A percentile compares a stretch with the other conserved stretches of the same genome.
Conservation (phyloP, 2,113 vertebrate species). For the Nibea coibor region DNA sequence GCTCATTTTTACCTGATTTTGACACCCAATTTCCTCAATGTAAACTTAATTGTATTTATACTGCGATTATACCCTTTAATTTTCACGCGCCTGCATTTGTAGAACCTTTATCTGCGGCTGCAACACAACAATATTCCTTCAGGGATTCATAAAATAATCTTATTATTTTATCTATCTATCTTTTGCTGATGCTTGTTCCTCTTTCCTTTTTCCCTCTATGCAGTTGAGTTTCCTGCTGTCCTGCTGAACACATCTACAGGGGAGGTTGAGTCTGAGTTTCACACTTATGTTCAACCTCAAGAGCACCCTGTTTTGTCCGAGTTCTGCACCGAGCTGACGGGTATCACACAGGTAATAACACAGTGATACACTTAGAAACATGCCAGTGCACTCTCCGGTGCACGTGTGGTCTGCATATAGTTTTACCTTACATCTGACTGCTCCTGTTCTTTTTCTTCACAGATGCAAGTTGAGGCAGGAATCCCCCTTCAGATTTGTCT, state of each 20-base stretch:
- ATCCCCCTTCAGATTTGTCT: slow-evolving; percentile 92
- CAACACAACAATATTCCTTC: too few species aligned
- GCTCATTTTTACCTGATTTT: too few species aligned
- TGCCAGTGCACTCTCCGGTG: background rate
- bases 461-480: slow-evolving; percentile 92
- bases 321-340: slow-evolving; percentile 93
- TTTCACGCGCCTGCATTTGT: too few species aligned
- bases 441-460: slow-evolving; percentile 7
- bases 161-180: too few species aligned
- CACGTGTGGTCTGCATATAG: background rate
- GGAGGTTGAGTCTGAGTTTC: slow-evolving; percentile 91
- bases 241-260: slow-evolving; percentile 89
- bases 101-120: too few species aligned
- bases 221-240: slow-evolving; percentile 96
- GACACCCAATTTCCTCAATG: too few species aligned
- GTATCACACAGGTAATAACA: slow-evolving; percentile 89
- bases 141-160: too few species aligned
- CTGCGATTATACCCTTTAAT: too few species aligned
- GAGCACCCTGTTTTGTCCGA: slow-evolving; percentile 90
- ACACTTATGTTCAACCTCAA: slow-evolving; percentile 92
- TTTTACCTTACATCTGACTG: background rate
- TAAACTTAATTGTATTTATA: too few species aligned
- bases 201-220: background rate
- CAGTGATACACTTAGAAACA: background rate
- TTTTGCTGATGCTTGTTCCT: background rate